A percentile compares a stretch with the other conserved stretches of the same genome.
These are phyloP conservation scores for Glossophaga mutica DNA, from an alignment of 2,797 vertebrate species.

Conservation along the genomic window DNA sequence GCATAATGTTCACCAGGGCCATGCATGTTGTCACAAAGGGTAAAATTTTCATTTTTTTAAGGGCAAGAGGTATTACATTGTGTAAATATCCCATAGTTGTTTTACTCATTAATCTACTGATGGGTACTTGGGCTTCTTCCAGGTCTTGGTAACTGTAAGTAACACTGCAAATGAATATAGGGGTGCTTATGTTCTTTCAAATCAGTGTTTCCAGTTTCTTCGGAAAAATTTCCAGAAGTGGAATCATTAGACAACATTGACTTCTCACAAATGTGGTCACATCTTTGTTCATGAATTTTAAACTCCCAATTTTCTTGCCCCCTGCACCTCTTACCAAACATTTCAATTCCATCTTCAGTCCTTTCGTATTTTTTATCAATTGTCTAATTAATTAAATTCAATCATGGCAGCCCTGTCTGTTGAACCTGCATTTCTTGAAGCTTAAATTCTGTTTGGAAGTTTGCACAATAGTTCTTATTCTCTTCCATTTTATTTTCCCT, in stretches of 20 bases:
- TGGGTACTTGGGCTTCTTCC: background rate
- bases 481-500: background rate
- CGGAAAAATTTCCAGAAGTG: background rate
- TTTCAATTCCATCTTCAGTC: background rate
- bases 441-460: background rate
- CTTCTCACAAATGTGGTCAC: background rate
- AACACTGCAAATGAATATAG: background rate
- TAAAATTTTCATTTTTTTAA: background rate
- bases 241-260: background rate
- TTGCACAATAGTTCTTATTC: background rate
- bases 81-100: background rate
- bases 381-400: background rate
- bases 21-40: background rate
- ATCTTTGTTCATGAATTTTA: background rate
- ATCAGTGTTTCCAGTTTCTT: background rate
- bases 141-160: background rate
- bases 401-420: background rate
- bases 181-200: background rate
- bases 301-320: background rate
- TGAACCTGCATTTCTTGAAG: background rate
- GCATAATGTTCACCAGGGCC: background rate
- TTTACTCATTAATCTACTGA: background rate
- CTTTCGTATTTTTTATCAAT: background rate
- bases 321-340: background rate
- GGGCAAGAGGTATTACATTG: background rate